Base-by-base conservation (phyloP, 2,888 invertebrate genomes). In the Watsonalla binaria region DNA sequence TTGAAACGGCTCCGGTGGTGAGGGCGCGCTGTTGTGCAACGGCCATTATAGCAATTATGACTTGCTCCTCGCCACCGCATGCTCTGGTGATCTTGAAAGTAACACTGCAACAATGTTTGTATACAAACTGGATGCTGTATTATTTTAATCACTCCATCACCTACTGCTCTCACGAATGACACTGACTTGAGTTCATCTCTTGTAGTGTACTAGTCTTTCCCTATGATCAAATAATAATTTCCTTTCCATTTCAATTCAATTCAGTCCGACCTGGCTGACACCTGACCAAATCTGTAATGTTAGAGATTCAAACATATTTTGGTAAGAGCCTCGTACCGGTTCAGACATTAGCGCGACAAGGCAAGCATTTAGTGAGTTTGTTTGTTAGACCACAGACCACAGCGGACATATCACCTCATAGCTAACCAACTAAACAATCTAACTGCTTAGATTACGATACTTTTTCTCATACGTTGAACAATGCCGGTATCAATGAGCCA, bases 81-180 rank as follows among this genome's bases (percentile, higher is more conserved):
- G 85, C 84, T 89, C 89, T 77, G 88, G 67, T 90, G 90, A 86
- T 90, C 90, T 90, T 90, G 90, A 90, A 90, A 90, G 90, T 85
- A 86, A 90, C 88, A 89, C 86, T 76, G 57, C 68, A 71, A 65
- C 75, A 83, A 76, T 84, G 83, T 86, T 86, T 83, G 79, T 84
- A 76, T 76, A 83, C 80, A 80, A 78, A 78, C 68, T 63, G 52
- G 55, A 62, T 66, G 62, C 42, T 63, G 65, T 62, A 62, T 66
- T 62, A 63, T 66, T 63, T 60, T 37, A 57, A 55, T 53, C 55
- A 54, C 51, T 54, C 55, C 57, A 51, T 46, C 57, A 53, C 56
- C 5, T 2, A 11, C 11, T 11, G 7, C 8, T 37, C 37, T 37
- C 37, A 37, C 8, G 37, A 8, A 37, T 5, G 8, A 37, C 8